Evolutionary conservation across 1,140 invertebrate genomes (phyloP).

Genomic region (Venustaconcha ellipsiformis): DNA sequence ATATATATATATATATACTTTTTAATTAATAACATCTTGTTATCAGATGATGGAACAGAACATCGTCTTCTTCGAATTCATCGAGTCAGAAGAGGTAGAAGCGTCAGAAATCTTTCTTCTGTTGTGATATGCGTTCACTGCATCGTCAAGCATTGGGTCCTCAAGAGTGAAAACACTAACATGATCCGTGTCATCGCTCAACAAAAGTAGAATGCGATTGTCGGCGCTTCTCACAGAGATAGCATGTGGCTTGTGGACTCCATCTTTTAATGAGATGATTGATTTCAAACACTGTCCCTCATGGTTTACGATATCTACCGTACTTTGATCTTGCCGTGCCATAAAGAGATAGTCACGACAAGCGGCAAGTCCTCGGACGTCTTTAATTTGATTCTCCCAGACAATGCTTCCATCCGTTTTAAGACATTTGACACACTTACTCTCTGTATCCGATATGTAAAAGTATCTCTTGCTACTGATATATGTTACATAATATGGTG

Average conservation of each 20-base stretch:
- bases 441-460: constrained; percentile 3
- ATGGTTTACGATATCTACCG: constrained; percentile 8
- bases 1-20: too few species aligned
- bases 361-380: constrained; percentile 1
- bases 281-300: constrained; percentile 16
- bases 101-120: neutral
- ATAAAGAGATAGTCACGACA: constrained; percentile 6
- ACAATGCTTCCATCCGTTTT: constrained; percentile 4
- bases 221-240: neutral
- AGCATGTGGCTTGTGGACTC: constrained; percentile 5
- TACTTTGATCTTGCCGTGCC: constrained; percentile 10
- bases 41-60: too few species aligned
- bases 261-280: constrained; percentile 3
- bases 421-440: constrained; percentile 14
- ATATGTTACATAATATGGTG: constrained; percentile 13
- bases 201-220: neutral
- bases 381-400: constrained; percentile 14
- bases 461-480: neutral
- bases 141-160: constrained; percentile 22
- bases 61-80: too few species aligned
- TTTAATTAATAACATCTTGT: too few species aligned
- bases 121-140: constrained; percentile 1
- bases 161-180: constrained; percentile 14
- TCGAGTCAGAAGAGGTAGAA: too few species aligned
- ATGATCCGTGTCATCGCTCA: constrained; percentile 13